Evolutionary conservation across 1,140 invertebrate species (phyloP).

Genomic region (Dreissena rostriformis): DNA sequence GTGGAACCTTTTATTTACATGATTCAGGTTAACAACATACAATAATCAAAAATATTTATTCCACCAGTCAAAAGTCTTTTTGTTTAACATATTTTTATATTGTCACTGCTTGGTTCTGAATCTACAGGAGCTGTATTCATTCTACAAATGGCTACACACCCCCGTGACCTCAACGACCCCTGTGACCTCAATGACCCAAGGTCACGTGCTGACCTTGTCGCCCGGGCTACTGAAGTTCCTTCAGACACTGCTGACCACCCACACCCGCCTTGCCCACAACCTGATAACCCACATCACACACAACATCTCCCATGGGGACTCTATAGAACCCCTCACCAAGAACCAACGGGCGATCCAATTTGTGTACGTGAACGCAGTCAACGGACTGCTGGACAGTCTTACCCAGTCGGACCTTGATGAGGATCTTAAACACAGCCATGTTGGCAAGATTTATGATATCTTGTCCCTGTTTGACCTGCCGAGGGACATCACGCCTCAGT

Average conservation of each 20-base stretch:
- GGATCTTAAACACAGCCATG: conserved; percentile 31
- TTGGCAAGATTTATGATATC: conserved; percentile 62
- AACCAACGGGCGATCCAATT: conserved; percentile 63
- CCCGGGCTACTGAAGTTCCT: conserved; percentile 62
- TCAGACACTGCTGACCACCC: conserved; percentile 60
- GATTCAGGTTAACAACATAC: too few relatives aligned
- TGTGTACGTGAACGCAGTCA: conserved; percentile 69
- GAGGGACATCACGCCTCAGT: conserved; percentile 65
- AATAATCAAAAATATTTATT: too few relatives aligned
- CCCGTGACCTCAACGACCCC: not conserved
- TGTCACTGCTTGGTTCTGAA: too few relatives aligned
- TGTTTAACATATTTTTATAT: too few relatives aligned
- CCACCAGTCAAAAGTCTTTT: too few relatives aligned
- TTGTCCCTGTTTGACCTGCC: conserved; percentile 69
- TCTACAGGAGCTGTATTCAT: conserved; percentile 73
- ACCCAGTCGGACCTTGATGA: conserved; percentile 29
- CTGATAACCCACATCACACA: conserved; percentile 59
- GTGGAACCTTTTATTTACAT: too few relatives aligned
- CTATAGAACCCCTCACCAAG: conserved; percentile 14
- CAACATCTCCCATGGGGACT: not conserved
- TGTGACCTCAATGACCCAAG: conserved; percentile 1
- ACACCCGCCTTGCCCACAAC: conserved; percentile 67
- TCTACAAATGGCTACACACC: conserved; percentile 56
- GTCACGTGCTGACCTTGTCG: conserved; percentile 54
- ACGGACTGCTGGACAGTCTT: conserved; percentile 64